These are phyloP conservation scores for Petrocephalus sullivani DNA, from an alignment of 2,797 vertebrate genomes.

Conservation along the genomic window DNA sequence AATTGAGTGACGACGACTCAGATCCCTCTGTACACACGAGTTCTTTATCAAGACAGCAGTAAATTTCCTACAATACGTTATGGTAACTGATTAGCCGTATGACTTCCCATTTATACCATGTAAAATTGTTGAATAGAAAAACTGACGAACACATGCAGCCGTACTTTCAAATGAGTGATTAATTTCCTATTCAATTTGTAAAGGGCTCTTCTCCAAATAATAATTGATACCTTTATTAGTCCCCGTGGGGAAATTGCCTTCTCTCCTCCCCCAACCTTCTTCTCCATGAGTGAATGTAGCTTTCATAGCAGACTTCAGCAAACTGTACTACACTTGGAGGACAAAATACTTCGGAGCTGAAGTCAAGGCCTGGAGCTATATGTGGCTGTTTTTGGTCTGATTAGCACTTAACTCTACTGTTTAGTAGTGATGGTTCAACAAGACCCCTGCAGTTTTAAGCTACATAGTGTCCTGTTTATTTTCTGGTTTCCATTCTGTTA, in stretches of 20 bases:
- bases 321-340: not conserved
- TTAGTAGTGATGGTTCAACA: not conserved
- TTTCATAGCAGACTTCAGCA: not conserved
- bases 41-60: not conserved
- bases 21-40: not conserved
- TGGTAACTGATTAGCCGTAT: not conserved
- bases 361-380: not conserved
- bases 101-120: not conserved
- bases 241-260: too few relatives aligned
- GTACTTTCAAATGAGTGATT: too few relatives aligned
- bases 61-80: not conserved
- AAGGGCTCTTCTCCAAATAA: too few relatives aligned
- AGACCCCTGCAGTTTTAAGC: not conserved
- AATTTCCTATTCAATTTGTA: too few relatives aligned
- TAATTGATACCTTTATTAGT: too few relatives aligned
- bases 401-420: not conserved
- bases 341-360: not conserved
- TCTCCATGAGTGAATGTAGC: too few relatives aligned
- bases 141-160: too few relatives aligned
- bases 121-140: too few relatives aligned
- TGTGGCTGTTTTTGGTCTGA: not conserved
- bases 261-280: too few relatives aligned
- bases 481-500: not conserved
- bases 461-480: not conserved
- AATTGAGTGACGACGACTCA: not conserved